A percentile compares a stretch with the other conserved stretches of the same genome.
Evolutionary conservation across 2,797 vertebrate genomes (phyloP).

Genomic region (Ptychobarbus kaznakovi): DNA sequence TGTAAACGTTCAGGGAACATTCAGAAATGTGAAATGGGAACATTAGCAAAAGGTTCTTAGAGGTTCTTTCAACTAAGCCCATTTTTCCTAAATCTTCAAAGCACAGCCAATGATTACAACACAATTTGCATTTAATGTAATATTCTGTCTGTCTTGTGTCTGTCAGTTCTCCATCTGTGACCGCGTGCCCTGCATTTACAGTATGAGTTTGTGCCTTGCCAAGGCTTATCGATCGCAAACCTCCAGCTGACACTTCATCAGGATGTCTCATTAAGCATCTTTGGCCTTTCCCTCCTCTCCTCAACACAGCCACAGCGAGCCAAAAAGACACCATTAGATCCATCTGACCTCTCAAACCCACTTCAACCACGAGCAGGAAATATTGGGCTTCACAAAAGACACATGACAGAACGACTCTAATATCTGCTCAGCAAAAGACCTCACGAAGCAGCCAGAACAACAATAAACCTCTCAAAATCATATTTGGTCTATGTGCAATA

Average conservation of each 20-base stretch:
- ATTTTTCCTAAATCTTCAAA: not conserved
- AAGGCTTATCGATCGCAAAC: conserved; percentile 50
- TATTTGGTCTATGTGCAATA: not conserved
- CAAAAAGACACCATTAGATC: not conserved
- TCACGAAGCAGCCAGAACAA: not conserved
- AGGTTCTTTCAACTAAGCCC: not conserved
- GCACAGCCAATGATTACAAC: not conserved
- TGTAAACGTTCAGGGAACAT: not conserved
- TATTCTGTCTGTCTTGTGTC: not conserved
- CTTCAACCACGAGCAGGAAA: not conserved
- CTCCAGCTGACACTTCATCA: conserved; percentile 31
- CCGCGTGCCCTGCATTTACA: conserved; percentile 23
- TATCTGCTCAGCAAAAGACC: not conserved
- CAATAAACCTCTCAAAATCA: not conserved
- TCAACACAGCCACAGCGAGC: conserved; percentile 7
- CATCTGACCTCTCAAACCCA: conserved; percentile 23
- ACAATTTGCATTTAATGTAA: too few relatives aligned
- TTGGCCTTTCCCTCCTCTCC: not conserved
- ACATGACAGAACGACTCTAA: not conserved
- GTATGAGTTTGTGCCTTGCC: conserved; percentile 13
- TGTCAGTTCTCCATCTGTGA: not conserved
- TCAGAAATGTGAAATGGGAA: not conserved
- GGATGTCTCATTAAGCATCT: conserved; percentile 42
- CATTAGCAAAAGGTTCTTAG: not conserved
- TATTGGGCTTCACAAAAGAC: conserved; percentile 10